These are phyloP conservation scores for Phocides pigmalion DNA, from an alignment of 1,140 invertebrate genomes.

Conservation along the genomic window DNA sequence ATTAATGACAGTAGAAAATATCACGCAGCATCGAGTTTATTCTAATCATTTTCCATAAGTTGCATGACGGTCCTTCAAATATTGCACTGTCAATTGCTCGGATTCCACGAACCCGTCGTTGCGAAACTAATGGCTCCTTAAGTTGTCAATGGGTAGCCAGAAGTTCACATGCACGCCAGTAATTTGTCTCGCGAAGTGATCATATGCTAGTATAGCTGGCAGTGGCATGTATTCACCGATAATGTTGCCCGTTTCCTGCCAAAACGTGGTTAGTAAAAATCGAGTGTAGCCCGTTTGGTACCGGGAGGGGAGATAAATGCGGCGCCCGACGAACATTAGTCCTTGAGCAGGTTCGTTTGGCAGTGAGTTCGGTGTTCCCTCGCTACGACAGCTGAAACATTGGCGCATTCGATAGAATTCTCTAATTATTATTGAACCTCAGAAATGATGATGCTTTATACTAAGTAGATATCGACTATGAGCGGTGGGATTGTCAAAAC, in stretches of 20 bases:
- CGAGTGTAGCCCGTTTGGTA: slow-evolving; percentile 5
- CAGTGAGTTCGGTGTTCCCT: background rate
- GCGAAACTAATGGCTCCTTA: background rate
- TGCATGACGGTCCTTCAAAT: no score
- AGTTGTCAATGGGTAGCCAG: background rate
- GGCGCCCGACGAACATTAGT: background rate
- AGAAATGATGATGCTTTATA: background rate
- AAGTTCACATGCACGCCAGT: background rate
- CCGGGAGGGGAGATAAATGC: background rate
- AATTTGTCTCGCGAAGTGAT: background rate
- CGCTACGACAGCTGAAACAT: slow-evolving; percentile 15
- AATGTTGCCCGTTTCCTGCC: slow-evolving; percentile 2
- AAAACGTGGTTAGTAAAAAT: slow-evolving; percentile 13
- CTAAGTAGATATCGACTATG: background rate
- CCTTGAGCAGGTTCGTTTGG: slow-evolving; percentile 14
- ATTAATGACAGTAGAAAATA: no score
- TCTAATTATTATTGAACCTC: slow-evolving; percentile 2
- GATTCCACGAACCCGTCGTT: background rate
- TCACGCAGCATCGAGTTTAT: no score
- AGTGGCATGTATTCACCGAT: background rate
- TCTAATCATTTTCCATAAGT: no score
- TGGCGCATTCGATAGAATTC: background rate
- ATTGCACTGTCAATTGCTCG: background rate
- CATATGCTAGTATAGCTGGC: slow-evolving; percentile 3
- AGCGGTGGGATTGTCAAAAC: no score